Evolutionary conservation across 2,113 vertebrate genomes (phyloP).

Genomic region (Capreolus pygargus): DNA sequence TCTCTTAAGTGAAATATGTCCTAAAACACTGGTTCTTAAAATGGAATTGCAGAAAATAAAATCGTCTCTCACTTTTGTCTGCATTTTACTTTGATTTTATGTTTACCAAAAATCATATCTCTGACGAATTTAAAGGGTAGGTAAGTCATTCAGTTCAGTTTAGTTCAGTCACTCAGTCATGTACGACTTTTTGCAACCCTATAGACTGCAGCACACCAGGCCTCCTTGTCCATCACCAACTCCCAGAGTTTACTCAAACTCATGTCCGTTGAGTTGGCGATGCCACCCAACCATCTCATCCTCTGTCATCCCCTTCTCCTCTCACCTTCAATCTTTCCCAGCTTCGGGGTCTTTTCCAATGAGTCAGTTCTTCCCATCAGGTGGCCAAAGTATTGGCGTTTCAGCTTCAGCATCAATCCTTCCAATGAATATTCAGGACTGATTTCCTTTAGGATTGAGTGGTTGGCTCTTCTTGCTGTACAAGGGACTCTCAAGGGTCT

Average conservation of each 20-base stretch:
- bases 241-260: background rate
- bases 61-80: background rate
- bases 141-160: background rate
- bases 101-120: background rate
- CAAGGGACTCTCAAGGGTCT: background rate
- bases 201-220: background rate
- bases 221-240: background rate
- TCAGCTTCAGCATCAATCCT: background rate
- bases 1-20: background rate
- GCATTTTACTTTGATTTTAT: background rate
- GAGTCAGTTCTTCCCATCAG: background rate
- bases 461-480: background rate
- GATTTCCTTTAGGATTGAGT: background rate
- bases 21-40: background rate
- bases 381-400: background rate
- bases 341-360: background rate
- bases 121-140: background rate
- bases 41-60: background rate
- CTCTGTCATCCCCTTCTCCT: background rate
- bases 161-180: background rate
- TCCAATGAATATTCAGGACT: background rate
- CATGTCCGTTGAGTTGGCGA: background rate
- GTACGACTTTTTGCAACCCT: accelerated
- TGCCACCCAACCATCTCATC: background rate
- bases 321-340: background rate